These are phyloP conservation scores for Gastracanthus pulcherrimus DNA, from an alignment of 2,888 invertebrate species.

Conservation along the genomic window DNA sequence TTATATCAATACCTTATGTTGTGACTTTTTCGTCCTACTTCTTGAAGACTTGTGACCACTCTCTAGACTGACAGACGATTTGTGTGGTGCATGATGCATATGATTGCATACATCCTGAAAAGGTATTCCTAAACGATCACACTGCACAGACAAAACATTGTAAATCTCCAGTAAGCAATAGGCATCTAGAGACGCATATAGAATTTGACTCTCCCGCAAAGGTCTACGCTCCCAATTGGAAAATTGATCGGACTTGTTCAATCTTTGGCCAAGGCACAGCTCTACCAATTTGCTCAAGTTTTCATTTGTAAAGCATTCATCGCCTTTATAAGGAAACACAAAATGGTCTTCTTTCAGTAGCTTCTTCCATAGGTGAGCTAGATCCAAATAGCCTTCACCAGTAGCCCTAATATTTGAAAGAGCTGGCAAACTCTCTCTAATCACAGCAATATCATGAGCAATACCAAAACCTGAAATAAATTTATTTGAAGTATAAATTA, in stretches of 20 bases:
- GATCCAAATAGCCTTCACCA: slow-evolving; percentile 81
- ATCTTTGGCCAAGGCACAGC: slow-evolving; percentile 85
- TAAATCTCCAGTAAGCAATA: slow-evolving; percentile 91
- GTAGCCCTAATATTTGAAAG: slow-evolving; percentile 78
- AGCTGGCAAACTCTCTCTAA: slow-evolving; percentile 80
- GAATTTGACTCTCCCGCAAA: slow-evolving; percentile 86
- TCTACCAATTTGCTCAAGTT: slow-evolving; percentile 87
- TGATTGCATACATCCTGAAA: slow-evolving; percentile 82
- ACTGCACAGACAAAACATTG: slow-evolving; percentile 80
- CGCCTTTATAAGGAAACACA: slow-evolving; percentile 80
- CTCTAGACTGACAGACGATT: neutral
- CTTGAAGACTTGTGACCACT: slow-evolving; percentile 12
- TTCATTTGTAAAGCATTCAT: slow-evolving; percentile 80
- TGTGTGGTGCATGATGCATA: slow-evolving; percentile 9
- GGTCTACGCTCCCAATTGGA: slow-evolving; percentile 95
- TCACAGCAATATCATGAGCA: slow-evolving; percentile 81
- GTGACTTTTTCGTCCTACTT: neutral
- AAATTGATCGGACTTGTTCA: slow-evolving; percentile 94
- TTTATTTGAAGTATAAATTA: neutral
- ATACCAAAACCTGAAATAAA: slow-evolving; percentile 80
- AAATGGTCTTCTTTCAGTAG: slow-evolving; percentile 79
- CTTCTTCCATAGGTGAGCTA: slow-evolving; percentile 81
- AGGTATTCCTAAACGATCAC: slow-evolving; percentile 79
- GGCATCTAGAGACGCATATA: slow-evolving; percentile 93
- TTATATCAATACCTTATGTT: slow-evolving; percentile 8